These are phyloP conservation scores for Nomada lathburiana DNA, from an alignment of 2,888 invertebrate species.

Conservation along the genomic window DNA sequence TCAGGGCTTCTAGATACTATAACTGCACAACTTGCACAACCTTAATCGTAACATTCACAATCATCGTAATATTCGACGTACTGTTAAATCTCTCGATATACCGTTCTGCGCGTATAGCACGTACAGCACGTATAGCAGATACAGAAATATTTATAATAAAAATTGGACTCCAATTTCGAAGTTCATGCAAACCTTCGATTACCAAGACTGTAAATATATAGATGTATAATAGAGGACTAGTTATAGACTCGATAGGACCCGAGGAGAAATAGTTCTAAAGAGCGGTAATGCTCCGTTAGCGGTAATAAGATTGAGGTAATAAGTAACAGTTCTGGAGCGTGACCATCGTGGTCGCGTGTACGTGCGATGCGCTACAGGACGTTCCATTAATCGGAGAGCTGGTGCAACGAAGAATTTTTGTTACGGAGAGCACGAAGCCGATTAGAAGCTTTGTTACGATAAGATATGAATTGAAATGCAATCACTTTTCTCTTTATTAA, in stretches of 20 bases:
- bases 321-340: conserved; percentile 83
- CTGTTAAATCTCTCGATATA: too few relatives aligned
- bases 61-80: too few relatives aligned
- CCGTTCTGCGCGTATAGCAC: too few relatives aligned
- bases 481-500: too few relatives aligned
- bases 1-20: too few relatives aligned
- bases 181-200: too few relatives aligned
- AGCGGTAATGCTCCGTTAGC: conserved; percentile 77
- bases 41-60: too few relatives aligned
- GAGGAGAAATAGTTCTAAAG: conserved; percentile 65
- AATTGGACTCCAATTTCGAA: too few relatives aligned
- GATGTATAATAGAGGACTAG: neutral
- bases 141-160: too few relatives aligned
- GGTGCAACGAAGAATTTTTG: conserved; percentile 21
- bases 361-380: conserved; percentile 55
- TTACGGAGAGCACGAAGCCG: conserved; percentile 2
- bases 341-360: conserved; percentile 71
- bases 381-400: conserved; percentile 72
- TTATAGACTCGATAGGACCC: neutral
- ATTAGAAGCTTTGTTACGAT: conserved; percentile 45
- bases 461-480: conserved; percentile 37
- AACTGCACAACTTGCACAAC: too few relatives aligned
- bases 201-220: neutral
- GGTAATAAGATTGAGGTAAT: conserved; percentile 82
- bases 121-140: too few relatives aligned